These are phyloP conservation scores for Cantharis rustica DNA, from an alignment of 2,888 invertebrate genomes.

Conservation along the genomic window DNA sequence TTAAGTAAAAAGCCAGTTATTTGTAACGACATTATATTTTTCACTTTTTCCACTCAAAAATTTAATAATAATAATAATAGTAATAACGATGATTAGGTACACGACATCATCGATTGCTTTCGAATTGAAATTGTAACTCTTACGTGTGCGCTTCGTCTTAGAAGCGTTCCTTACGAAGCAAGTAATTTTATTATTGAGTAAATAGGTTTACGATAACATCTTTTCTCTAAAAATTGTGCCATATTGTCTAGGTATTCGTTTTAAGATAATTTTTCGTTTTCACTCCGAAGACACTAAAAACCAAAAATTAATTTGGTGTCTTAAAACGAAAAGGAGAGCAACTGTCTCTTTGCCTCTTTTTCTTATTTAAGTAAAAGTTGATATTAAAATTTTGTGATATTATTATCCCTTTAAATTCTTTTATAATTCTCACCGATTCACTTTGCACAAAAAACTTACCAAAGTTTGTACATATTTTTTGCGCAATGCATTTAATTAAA, in stretches of 20 bases:
- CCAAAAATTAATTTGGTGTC: background rate
- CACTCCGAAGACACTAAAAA: background rate
- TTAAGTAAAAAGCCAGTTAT: constrained; percentile 30
- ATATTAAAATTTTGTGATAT: constrained; percentile 3
- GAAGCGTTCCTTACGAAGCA: background rate
- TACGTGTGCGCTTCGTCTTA: background rate
- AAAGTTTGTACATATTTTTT: background rate
- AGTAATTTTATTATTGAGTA: background rate
- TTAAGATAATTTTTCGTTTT: background rate
- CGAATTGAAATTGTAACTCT: background rate
- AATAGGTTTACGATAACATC: background rate
- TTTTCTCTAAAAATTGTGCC: background rate
- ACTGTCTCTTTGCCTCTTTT: background rate
- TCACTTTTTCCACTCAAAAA: constrained; percentile 5
- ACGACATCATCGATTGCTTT: background rate
- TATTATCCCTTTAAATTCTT: background rate
- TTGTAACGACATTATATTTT: constrained; percentile 13
- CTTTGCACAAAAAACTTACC: background rate
- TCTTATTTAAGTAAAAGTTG: constrained; percentile 9
- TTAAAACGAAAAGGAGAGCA: background rate
- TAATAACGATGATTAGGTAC: too few species aligned
- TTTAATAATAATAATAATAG: background rate
- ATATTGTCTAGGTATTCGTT: background rate
- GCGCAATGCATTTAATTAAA: constrained; percentile 31
- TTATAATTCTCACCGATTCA: background rate